Evolutionary conservation across 1,140 invertebrate genomes (phyloP).

Genomic region (Centruroides sculpturatus): DNA sequence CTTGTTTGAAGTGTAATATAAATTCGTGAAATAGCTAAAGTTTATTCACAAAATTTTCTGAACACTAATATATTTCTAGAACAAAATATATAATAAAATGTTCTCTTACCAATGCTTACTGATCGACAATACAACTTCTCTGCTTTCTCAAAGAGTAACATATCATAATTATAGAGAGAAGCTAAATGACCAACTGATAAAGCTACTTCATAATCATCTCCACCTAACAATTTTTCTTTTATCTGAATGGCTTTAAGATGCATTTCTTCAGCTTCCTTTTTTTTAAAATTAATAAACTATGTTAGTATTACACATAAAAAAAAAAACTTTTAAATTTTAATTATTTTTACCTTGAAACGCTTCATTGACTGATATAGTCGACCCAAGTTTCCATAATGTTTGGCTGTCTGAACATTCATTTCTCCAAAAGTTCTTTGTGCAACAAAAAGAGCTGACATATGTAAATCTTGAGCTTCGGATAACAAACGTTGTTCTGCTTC

Average conservation of each 20-base stretch:
- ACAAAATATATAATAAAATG: no score
- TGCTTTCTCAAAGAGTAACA: conserved; percentile 67
- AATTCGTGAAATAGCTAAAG: no score
- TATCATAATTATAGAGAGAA: conserved; percentile 86
- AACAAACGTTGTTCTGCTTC: conserved; percentile 22
- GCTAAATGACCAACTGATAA: conserved; percentile 80
- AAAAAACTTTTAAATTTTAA: background rate
- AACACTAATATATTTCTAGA: no score
- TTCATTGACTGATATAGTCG: conserved; percentile 82
- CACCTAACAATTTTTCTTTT: conserved; percentile 70
- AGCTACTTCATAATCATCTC: conserved; percentile 80
- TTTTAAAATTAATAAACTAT: conserved; percentile 3
- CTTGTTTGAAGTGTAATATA: no score
- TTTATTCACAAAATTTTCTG: no score
- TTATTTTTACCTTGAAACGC: conserved; percentile 46
- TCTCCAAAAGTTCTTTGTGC: conserved; percentile 70
- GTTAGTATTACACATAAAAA: conserved; percentile 3
- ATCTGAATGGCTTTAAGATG: conserved; percentile 79
- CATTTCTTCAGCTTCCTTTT: conserved; percentile 70
- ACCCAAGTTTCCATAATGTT: conserved; percentile 87
- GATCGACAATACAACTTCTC: conserved; percentile 72
- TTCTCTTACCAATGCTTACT: conserved; percentile 58
- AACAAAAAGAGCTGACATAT: conserved; percentile 59
- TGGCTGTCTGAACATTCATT: conserved; percentile 83
- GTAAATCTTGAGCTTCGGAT: conserved; percentile 58